Evolutionary conservation across 2,797 vertebrate genomes (phyloP), one percentile per base, ranked within the genome.

Genomic region (Microchirus variegatus): DNA sequence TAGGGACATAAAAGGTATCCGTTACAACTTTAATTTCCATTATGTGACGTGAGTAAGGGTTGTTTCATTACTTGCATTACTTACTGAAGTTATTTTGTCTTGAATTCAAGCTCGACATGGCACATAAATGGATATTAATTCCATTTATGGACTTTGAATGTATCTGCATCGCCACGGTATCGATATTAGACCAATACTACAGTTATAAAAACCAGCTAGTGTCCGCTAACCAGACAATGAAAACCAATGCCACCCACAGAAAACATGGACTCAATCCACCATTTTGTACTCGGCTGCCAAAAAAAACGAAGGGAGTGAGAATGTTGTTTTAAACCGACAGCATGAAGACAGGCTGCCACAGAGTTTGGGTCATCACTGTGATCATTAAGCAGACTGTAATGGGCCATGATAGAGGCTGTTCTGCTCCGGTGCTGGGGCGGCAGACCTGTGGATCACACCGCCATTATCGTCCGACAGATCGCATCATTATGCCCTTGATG

Each of bases 381-480:
- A 86, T 88, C 89, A 89, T 93, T 92, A 92, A 85, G 80, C 69
- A 72, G 83, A 59, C 87, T 66, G 78, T 92, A 93, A 93, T 93
- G 91, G 89, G 82, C 90, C 90, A 80, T 85, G 87, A 90, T 89
- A 87, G 87, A 86, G 78, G 75, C 83, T 78, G 81, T 87, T 90
- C 88, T 85, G 82, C 87, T 87, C 84, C 77, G 86, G 81, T 46
- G 73, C 74, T 48, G 45, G 75, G 85, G 79, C 51, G 75, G 68
- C 67, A 61, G 72, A 85, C 86, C 86, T 85, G 73, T 70, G 76
- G 85, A 86, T 86, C 70, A 64, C 84, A 66, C 79, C 66, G 26
- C 86, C 81, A 92, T 92, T 90, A 89, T 89, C 66, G 59, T 81
- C 63, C 71, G 57, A 70, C 54, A 41, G 79, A 84, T 83, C 42